Base-by-base conservation (phyloP, 2,113 vertebrate species). In the Lonchura striata region DNA sequence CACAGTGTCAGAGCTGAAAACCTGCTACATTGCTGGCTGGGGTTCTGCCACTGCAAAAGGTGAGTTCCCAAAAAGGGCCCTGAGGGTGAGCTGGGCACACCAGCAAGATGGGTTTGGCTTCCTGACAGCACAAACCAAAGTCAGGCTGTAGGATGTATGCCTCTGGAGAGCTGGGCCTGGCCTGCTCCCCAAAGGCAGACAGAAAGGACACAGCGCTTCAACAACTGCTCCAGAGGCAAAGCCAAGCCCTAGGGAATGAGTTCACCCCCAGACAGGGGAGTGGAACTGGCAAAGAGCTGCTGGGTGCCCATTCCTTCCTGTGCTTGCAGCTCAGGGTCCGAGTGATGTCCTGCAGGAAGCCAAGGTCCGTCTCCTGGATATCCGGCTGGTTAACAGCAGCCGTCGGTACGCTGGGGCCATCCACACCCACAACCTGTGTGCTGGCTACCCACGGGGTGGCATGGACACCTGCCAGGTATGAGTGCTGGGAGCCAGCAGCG, bases 11-110 rank as follows among this genome's bases (percentile, higher is more conserved):
- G 5, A 54, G 30, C 81, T 97, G 13, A 88, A 30, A 6, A 39
- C 20, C 9, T 97, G 97, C 94, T 96, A 93, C 19, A 5, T 95
- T 27, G 86, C 81, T 6, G 94, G 96, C 3, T 96, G 96, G 96
- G 66, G 82, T 6, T 39, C 72, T 5, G 68, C 10, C 5, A 9
- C 7, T 0, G 23, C 25, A 1, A 44, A 37, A 69, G 33, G 86
- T 90, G 44, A 88, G 82, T 2, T 24, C 28, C 16, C 53, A 5
- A 9, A 44, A 22, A 25, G 28, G 1, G 15, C 9, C 14, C 31
- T 16, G 8, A 18, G 35, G 5, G 31, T 4, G 17, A 16, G 41
- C 31, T 30, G 15, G 14, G 28, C 6, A 22, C 3, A 0, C 47
- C 0, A 4, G 39, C 12, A n/a, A n/a, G n/a, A n/a, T n/a, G n/a